Percentiles rank a stretch among this genome's conserved stretches.
These are phyloP conservation scores for Drosophila paracracens DNA, from an alignment of 2,888 invertebrate genomes.

Conservation along the genomic window DNA sequence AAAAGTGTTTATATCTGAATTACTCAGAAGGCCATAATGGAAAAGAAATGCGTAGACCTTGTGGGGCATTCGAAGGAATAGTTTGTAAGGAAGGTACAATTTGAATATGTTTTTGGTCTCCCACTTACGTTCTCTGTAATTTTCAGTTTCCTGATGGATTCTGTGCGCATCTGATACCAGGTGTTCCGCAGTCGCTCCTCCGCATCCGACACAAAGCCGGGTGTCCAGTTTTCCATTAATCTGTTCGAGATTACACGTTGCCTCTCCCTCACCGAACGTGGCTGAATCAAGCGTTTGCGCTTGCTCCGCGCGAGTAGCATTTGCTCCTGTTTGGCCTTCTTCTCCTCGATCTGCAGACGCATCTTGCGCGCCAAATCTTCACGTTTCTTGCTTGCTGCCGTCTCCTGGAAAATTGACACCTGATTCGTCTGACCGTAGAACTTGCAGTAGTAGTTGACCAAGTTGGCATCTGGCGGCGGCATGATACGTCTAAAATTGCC, in stretches of 20 bases:
- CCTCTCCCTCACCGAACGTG: conserved; percentile 85
- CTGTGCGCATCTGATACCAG: conserved; percentile 76
- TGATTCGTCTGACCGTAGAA: conserved; percentile 90
- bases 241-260: conserved; percentile 64
- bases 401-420: conserved; percentile 88
- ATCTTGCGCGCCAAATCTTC: conserved; percentile 90
- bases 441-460: conserved; percentile 87
- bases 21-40: conserved; percentile 76
- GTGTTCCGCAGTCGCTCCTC: conserved; percentile 89
- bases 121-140: conserved; percentile 76
- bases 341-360: conserved; percentile 87
- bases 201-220: conserved; percentile 84
- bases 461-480: conserved; percentile 86
- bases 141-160: conserved; percentile 70
- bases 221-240: conserved; percentile 77
- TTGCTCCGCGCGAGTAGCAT: conserved; percentile 48
- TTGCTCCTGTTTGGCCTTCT: conserved; percentile 74
- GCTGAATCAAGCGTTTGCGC: conserved; percentile 83
- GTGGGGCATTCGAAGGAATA: not conserved
- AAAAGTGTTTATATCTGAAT: conserved; percentile 82
- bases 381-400: conserved; percentile 91
- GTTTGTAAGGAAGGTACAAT: not conserved
- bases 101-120: not conserved
- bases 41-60: conserved; percentile 81
- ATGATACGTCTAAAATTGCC: conserved; percentile 90